Evolutionary conservation across 2,888 invertebrate genomes (phyloP), one percentile per base, ranked within the genome.

Genomic region (Agrilus mali): DNA sequence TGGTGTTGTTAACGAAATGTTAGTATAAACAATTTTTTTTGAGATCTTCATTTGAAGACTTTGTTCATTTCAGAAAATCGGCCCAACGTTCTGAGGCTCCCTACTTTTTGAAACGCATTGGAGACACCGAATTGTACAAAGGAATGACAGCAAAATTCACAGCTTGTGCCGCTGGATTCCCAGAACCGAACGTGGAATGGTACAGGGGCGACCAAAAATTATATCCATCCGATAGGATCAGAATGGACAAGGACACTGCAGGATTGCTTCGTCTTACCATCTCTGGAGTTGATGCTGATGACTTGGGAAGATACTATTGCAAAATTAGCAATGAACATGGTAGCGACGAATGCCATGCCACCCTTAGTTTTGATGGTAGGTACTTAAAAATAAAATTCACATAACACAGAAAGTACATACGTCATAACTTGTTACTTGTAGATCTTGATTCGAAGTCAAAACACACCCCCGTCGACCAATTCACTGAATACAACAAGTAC

Each of bases 111-210:
- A 93, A 93, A 71, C 83, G 80, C 59, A 84, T 92, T 55, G 89
- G 88, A 0, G 90, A 92, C 62, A 82, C 83, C 34, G 90, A 92
- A 64, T 77, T 89, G 42, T 83, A 82, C 65, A 81, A 83, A 57
- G 86, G 88, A 32, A 87, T 90, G 83, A 80, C 85, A 36, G 90
- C 86, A 42, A 89, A 89, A 68, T 90, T 93, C 65, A 93, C 90
- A n/a, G 92, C 92, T 43, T 92, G 92, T 63, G 82, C 85, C 38
- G 81, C 84, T 38, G 93, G 93, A 45, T 74, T 75, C 44, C 93
- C 93, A 0, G 89, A 89, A 44, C 92, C 92, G 0, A 86, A 85
- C 45, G 87, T 85, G 38, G 88, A 90, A 61, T 86, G 85, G 85
- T 89, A 79, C 70, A 79, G 86, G 55, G 82, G 87, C 66, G 82